phyloP scores from a whole-genome alignment of 2,888 invertebrate species.

The Xanthia icteritia region DNA sequence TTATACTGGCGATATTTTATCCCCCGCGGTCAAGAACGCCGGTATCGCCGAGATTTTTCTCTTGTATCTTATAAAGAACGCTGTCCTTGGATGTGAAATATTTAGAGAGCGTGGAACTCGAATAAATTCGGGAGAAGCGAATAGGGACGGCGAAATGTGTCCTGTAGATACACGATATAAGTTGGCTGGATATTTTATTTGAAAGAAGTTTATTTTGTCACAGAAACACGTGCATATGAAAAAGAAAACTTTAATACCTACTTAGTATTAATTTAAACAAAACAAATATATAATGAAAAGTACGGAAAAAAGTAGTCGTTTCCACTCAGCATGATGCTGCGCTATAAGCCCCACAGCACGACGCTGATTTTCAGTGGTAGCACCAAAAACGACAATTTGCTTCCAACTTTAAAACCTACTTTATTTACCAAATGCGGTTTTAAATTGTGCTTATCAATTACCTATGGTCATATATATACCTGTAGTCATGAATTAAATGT shows the following conservation, averaged over 20 bases:
- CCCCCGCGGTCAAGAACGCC: slow-evolving; percentile 57
- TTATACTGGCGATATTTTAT: slow-evolving; percentile 58
- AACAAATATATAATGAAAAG: too few relatives aligned
- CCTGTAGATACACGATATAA: slow-evolving; percentile 5
- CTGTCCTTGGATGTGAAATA: slow-evolving; percentile 52
- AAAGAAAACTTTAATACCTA: too few relatives aligned
- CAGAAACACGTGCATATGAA: too few relatives aligned
- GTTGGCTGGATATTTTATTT: slow-evolving; percentile 22
- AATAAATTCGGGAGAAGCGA: slow-evolving; percentile 39
- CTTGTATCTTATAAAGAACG: slow-evolving; percentile 56
- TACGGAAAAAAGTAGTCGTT: too few relatives aligned
- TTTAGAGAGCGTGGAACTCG: slow-evolving; percentile 48
- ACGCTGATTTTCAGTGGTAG: too few relatives aligned
- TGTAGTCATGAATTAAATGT: background rate
- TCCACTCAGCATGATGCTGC: too few relatives aligned
- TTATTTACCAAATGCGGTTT: slow-evolving; percentile 6
- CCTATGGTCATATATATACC: background rate
- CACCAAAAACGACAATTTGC: background rate
- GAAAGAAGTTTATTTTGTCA: too few relatives aligned
- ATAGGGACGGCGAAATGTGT: slow-evolving; percentile 6
- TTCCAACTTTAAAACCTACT: slow-evolving; percentile 9
- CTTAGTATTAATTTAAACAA: too few relatives aligned
- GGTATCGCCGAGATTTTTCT: slow-evolving; percentile 51
- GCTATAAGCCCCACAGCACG: too few relatives aligned
- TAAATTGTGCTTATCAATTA: background rate